A percentile compares a stretch with the other conserved stretches of the same genome.
These are phyloP conservation scores for Drosophila nigricruria DNA, from an alignment of 2,888 invertebrate species.

Conservation along the genomic window DNA sequence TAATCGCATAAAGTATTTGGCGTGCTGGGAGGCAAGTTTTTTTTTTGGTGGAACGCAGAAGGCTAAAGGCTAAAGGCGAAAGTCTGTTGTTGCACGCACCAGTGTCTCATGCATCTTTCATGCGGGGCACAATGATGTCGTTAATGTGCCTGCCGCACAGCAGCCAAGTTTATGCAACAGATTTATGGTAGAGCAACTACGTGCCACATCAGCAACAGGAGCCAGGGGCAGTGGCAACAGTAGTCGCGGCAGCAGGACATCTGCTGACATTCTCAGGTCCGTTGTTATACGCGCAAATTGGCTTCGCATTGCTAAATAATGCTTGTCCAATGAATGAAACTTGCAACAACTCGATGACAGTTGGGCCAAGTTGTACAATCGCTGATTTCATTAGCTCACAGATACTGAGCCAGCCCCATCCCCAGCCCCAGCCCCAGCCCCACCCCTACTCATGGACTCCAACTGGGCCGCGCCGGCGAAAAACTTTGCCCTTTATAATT, in stretches of 20 bases:
- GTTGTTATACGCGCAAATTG: conserved; percentile 46
- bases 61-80: neutral
- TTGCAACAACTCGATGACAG: conserved; percentile 36
- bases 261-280: conserved; percentile 53
- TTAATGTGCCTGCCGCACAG: conserved; percentile 63
- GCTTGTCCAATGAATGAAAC: conserved; percentile 44
- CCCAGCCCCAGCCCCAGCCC: neutral
- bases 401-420: conserved; percentile 9
- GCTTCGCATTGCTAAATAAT: conserved; percentile 51
- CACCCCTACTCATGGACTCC: neutral
- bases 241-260: conserved; percentile 24
- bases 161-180: conserved; percentile 72
- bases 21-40: conserved; percentile 54
- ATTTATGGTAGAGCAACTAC: conserved; percentile 67
- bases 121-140: conserved; percentile 41
- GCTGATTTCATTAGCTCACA: conserved; percentile 29
- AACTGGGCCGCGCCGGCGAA: conserved; percentile 2
- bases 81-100: conserved; percentile 48
- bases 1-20: conserved; percentile 77
- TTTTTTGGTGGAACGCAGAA: conserved; percentile 7
- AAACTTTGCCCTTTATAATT: conserved; percentile 57
- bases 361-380: conserved; percentile 36
- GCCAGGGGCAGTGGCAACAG: neutral
- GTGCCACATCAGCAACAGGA: conserved; percentile 54
- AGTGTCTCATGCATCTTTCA: conserved; percentile 75